These are phyloP conservation scores for Microcebus jonahi DNA, from an alignment of 2,113 vertebrate species.

Conservation along the genomic window DNA sequence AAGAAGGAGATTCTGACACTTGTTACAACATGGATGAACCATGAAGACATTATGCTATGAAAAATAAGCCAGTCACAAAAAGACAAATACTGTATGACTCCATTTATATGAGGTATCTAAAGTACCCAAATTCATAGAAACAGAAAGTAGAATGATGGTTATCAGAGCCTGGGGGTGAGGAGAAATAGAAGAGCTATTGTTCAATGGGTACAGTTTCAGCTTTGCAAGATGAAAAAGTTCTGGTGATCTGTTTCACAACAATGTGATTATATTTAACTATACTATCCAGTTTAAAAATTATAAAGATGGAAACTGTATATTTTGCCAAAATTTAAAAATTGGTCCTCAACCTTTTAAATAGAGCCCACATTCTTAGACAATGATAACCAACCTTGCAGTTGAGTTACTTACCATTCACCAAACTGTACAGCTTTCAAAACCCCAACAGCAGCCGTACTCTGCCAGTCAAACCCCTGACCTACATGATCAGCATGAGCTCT, in stretches of 20 bases:
- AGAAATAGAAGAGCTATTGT: background rate
- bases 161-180: background rate
- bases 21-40: background rate
- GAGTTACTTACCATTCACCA: conserved; percentile 92
- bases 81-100: background rate
- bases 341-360: background rate
- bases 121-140: conserved; percentile 17
- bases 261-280: background rate
- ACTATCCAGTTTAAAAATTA: conserved; percentile 3
- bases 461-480: conserved; percentile 99
- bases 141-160: background rate
- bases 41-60: background rate
- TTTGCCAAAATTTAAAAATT: background rate
- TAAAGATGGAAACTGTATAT: background rate
- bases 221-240: conserved; percentile 29
- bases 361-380: conserved; percentile 17
- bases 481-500: conserved; percentile 97
- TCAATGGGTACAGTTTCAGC: background rate
- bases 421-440: conserved; percentile 98
- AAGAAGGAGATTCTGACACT: background rate
- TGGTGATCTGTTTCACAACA: background rate
- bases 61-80: background rate
- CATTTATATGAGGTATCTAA: background rate
- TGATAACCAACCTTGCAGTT: background rate
- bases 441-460: conserved; percentile 97